Evolutionary conservation across 2,113 vertebrate species (phyloP), one percentile per base, ranked within the genome.

Genomic region (Phoenicopterus ruber): DNA sequence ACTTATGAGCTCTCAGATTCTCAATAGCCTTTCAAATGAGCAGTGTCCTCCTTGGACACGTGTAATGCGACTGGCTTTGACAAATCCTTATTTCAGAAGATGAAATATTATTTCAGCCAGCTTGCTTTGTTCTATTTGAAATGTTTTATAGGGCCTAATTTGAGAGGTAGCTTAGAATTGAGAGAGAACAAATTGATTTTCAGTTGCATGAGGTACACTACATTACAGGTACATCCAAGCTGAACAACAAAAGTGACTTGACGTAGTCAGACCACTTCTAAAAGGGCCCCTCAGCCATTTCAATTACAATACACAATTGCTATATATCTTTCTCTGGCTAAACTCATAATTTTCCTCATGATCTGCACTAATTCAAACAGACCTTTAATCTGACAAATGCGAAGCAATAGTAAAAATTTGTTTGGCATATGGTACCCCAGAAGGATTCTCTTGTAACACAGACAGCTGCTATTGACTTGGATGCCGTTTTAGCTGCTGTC

Each of bases 171-270:
- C 79, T 87, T 74, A 85, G 86, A 95, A 94, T 61, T 63, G 87
- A 93, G 78, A 89, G 54, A 84, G 73, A 96, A 93, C 44, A 95
- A 97, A 97, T 94, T 93, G 96, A 95, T 94, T 96, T 96, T 93
- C 86, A 81, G 96, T 83, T 90, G 79, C 59, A 81, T 63, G 91
- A 95, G 44, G 71, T 88, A 80, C 61, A 94, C 82, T 94, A 2
- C n/a, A 50, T 97, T 95, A 86, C 79, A 95, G 92, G 78, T 87
- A 94, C 74, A 91, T 88, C 61, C 89, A 95, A 83, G 89, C 87
- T 94, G 96, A 96, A 94, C 81, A 95, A 81, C 82, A 96, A 94
- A 86, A 90, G 74, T 38, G 79, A 82, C 70, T 69, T 69, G 70
- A 90, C n/a, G 38, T 4, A 79, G 55, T 46, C 65, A 78, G 74